A percentile compares a stretch with the other conserved stretches of the same genome.
Conservation (phyloP, 2,113 vertebrate genomes). For the Chionis minor region DNA sequence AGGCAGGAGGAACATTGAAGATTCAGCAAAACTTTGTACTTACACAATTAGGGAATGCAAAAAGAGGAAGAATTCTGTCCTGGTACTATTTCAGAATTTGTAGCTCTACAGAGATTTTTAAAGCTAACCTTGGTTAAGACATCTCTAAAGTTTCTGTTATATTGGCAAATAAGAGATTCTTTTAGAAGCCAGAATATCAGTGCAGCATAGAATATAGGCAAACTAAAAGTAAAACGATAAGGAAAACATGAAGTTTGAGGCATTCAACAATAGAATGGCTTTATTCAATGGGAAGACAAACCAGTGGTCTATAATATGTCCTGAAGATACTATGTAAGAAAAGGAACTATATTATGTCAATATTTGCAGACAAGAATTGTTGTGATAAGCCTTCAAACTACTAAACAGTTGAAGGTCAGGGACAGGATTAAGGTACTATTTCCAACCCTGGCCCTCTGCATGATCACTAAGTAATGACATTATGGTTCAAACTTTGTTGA, state of each 20-base stretch:
- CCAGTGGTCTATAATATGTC: neutral
- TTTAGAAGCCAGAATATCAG: neutral
- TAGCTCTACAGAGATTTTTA: neutral
- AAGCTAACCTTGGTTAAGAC: neutral
- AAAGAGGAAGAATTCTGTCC: neutral
- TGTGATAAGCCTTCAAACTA: neutral
- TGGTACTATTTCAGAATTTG: neutral
- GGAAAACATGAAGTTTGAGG: neutral
- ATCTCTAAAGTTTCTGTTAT: neutral
- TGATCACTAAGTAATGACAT: neutral
- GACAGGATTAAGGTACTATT: neutral
- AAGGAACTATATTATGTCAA: neutral
- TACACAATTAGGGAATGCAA: neutral
- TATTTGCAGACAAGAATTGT: neutral
- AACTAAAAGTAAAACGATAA: neutral
- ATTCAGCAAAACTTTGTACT: neutral
- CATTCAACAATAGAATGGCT: neutral
- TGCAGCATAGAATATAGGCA: neutral
- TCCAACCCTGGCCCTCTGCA: accelerated
- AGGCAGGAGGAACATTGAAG: neutral
- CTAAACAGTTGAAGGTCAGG: neutral
- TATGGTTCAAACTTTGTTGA: neutral
- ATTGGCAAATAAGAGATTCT: neutral
- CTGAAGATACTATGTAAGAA: neutral
- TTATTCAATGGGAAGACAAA: neutral